Base-by-base conservation (phyloP, 2,797 vertebrate species). In the Sardinella longiceps region DNA sequence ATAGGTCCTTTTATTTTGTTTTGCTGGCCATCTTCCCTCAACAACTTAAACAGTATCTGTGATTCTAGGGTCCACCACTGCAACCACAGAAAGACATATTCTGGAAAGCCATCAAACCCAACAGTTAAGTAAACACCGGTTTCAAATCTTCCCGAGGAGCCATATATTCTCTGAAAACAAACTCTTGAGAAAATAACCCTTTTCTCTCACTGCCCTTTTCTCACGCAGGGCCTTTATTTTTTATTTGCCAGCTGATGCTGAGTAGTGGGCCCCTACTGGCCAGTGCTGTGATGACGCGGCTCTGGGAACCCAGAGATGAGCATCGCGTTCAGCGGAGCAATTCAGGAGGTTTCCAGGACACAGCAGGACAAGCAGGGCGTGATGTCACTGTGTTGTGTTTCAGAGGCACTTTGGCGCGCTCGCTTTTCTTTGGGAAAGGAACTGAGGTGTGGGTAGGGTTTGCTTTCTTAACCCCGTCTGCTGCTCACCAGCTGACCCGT, bases 261-360 rank as follows among this genome's bases (percentile, higher is more conserved):
- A 80, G 82, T 66, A 84, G 84, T 83, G 84, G 88, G 84, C 86
- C 82, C 81, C 81, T 63, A 80, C 86, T 85, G 84, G 84, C 87
- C 90, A 90, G 91, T 90, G 86, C 87, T 85, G 56, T 60, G 88
- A 88, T 94, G 91, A 94, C 91, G 90, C 92, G 89, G 87, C 84
- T 46, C 87, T 92, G 92, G 91, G 92, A 93, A 92, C 90, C 91
- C 70, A 85, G 88, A 88, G 91, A 90, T 81, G 89, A 91, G 88
- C 89, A 86, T 87, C 85, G 91, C 89, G 89, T 88, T 39, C 33
- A 39, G 20, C 33, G 23, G 70, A 43, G 30, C 63, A 39, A 77
- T 77, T 77, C 33, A 20, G 33, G 70, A 88, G 89, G 84, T 87
- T 92, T 92, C 85, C 89, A 85, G 88, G 88, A 86, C 88, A 88